phyloP scores from a whole-genome alignment of 23 tunicate species.

The Phallusia fumigata region DNA sequence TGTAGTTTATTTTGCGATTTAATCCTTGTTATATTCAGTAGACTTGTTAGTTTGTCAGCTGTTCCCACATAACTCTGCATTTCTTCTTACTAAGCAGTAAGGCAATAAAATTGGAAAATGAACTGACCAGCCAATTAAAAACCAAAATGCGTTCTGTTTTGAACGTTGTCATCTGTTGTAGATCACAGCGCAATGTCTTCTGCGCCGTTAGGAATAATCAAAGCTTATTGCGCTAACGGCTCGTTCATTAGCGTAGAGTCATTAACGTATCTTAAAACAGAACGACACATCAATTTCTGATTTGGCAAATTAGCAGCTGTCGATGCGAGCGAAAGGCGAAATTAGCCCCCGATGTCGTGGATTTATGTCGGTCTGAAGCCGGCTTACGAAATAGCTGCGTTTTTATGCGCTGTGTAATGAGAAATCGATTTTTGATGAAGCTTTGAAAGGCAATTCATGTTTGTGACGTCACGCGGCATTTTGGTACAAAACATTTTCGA shows the following conservation, averaged over 20 bases:
- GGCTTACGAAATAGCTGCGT: not conserved
- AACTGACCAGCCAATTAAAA: no score
- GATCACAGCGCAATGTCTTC: no score
- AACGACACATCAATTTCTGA: not conserved
- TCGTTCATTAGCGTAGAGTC: no score
- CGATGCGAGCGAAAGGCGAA: not conserved
- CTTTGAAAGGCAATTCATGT: not conserved
- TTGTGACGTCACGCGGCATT: not conserved
- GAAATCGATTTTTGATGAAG: not conserved
- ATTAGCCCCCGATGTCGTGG: not conserved
- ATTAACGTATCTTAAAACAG: not conserved
- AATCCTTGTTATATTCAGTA: no score
- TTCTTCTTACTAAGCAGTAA: no score
- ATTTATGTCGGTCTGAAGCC: not conserved
- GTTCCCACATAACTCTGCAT: no score
- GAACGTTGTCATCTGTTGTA: no score
- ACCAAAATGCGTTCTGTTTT: no score
- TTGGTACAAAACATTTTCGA: not conserved
- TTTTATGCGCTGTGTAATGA: not conserved
- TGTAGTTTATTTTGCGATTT: not conserved
- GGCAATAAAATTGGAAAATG: no score
- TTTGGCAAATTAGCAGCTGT: constrained; percentile 7
- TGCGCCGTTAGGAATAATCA: no score
- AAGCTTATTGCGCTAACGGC: no score
- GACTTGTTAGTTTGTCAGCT: no score